Base-by-base conservation (phyloP, 2,797 vertebrate species). In the Acipenser oxyrinchus region DNA sequence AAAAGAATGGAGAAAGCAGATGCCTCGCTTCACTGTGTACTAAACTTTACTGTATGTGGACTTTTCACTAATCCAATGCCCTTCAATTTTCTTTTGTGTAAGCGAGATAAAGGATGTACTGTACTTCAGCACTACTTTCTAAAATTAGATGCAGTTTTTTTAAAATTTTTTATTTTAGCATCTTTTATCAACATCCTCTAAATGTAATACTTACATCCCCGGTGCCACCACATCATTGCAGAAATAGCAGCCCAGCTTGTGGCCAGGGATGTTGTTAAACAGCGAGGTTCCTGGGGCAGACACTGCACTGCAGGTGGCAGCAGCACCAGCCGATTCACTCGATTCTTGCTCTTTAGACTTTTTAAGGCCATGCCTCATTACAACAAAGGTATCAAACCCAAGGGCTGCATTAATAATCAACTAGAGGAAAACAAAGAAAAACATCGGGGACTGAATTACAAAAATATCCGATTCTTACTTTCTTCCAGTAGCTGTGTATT, bases 161-260 rank as follows among this genome's bases (percentile, higher is more conserved):
- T 37, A 2, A 2, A 37, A 0, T 37, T 37, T 37, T 37, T 37
- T 37, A 18, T 37, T 37, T 37, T 37, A 37, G 23, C 4, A 37
- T 37, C 23, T 3, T 2, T 37, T 37, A 37, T 37, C 23, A 37
- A 37, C 23, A 37, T 37, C 23, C 23, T 37, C 2, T 37, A 37
- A 37, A 37, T 37, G 23, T 37, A 64, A 9, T 64, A 76, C 96
- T 96, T 82, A 99, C 97, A 74, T 99, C 95, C 80, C 96, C 96
- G 97, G 97, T 64, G 97, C 96, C 69, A 99, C 96, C 3, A 99
- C 97, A 37, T 99, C 97, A 49, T 99, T 99, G 87, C 97, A 99
- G 87, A 99, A 99, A 78, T 99, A 99, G 80, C 97, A 99, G 74
- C 97, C 97, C 50, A 99, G 89, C 76, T 94, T 94, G 78, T 95